phyloP scores from a whole-genome alignment of 2,888 invertebrate species.

The Saturnia pavonia region DNA sequence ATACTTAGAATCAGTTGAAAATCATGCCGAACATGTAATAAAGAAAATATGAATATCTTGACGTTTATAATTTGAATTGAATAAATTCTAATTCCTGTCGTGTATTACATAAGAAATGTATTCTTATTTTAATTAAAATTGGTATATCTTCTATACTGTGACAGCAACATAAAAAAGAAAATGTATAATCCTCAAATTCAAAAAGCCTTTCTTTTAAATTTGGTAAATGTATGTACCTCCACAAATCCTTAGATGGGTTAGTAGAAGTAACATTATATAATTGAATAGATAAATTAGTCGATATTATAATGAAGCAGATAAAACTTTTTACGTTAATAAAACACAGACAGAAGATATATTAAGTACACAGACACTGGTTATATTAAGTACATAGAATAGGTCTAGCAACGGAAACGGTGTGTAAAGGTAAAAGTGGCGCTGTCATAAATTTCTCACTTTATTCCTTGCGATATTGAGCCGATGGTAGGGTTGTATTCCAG shows the following conservation, averaged over 20 bases:
- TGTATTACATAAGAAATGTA: background rate
- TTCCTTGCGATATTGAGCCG: conserved; percentile 2
- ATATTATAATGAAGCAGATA: background rate
- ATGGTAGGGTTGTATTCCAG: conserved; percentile 36
- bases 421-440: conserved; percentile 1
- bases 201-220: background rate
- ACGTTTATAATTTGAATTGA: too few species aligned
- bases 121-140: background rate
- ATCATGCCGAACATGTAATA: background rate
- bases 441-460: conserved; percentile 13
- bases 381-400: background rate
- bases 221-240: background rate
- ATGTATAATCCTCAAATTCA: too few species aligned
- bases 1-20: background rate
- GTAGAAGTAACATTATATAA: conserved; percentile 9
- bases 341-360: too few species aligned
- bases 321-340: background rate
- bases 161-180: background rate
- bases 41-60: background rate
- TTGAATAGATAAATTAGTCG: background rate
- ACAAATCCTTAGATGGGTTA: background rate
- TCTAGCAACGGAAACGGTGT: background rate
- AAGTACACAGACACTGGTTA: background rate
- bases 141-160: background rate
- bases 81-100: background rate